Evolutionary conservation across 2,888 invertebrate species (phyloP).

Genomic region (Auanema freiburgensis): DNA sequence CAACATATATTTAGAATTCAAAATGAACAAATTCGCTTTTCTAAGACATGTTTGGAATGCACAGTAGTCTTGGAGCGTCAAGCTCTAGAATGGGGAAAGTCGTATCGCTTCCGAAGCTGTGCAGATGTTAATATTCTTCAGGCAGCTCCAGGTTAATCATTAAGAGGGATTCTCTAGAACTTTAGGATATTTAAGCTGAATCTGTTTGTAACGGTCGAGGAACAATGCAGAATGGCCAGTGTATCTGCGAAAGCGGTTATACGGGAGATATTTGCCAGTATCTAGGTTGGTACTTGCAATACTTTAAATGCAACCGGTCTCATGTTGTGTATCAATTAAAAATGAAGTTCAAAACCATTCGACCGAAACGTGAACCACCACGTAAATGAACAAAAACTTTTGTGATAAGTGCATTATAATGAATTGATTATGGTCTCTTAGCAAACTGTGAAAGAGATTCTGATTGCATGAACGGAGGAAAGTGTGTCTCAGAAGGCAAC

Average conservation of each 20-base stretch:
- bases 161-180: too few relatives aligned
- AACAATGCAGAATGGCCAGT: constrained; percentile 25
- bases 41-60: constrained; percentile 69
- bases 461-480: constrained; percentile 57
- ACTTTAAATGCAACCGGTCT: background rate
- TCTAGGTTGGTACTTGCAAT: constrained; percentile 59
- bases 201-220: constrained; percentile 16
- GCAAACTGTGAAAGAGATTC: constrained; percentile 51
- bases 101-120: constrained; percentile 87
- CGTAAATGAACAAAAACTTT: too few relatives aligned
- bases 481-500: constrained; percentile 45
- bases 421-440: constrained; percentile 8
- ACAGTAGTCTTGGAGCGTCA: constrained; percentile 84
- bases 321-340: background rate
- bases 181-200: constrained; percentile 7
- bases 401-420: background rate
- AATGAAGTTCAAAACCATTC: background rate
- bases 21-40: constrained; percentile 29
- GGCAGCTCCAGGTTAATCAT: background rate
- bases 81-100: constrained; percentile 84
- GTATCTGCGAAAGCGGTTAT: constrained; percentile 70
- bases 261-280: constrained; percentile 84
- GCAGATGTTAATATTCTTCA: constrained; percentile 75
- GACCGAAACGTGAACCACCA: too few relatives aligned
- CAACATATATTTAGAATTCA: constrained; percentile 31